Evolutionary conservation across 2,113 vertebrate species (phyloP), one percentile per base, ranked within the genome.

Genomic region (Caracal caracal): DNA sequence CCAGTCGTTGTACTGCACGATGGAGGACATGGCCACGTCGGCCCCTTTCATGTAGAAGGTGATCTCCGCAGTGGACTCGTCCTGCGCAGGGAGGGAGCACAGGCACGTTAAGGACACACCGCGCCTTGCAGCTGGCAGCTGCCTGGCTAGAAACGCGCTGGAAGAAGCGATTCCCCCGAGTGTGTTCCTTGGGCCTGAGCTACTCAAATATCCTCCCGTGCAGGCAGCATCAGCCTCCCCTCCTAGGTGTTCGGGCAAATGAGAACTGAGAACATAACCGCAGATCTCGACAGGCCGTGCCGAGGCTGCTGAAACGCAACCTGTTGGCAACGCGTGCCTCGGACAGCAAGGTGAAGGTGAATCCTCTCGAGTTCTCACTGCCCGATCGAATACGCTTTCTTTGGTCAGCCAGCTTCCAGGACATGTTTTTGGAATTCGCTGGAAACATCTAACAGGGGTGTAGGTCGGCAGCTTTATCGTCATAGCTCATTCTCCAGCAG

Each of bases 1-100:
- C 99, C 99, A 99, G 94, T 99, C 99, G 26, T 99, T 99, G 96
- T 99, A 99, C 98, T 99, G 99, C 85, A 99, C 99, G 76, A 99
- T 99, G 98, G 99, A 98, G 87, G 99, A 99, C 99, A 99, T 99
- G n/a, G 99, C 99, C 78, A 99, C 99, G 65, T 99, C 99, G 0
- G 99, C 99, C 0, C 99, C 99, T 96, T 99, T 99, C 99, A 99
- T 99, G 92, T 99, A 99, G 97, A 99, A 99, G 0, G 99, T 99
- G 98, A 99, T 99, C 84, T 99, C 99, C 63, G 99, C 99, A 0
- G 99, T 99, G 70, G 99, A 99, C 98, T 99, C 99, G 88, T 99
- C 99, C 99, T 99, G 92, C 13, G 86, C 88, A 11, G 17, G 11
- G 80, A 85, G n/a, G 86, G 2, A 1, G 76, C 30, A 37, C 0